These are phyloP conservation scores for Balaeniceps rex DNA, from an alignment of 2,113 vertebrate species.

Conservation along the genomic window DNA sequence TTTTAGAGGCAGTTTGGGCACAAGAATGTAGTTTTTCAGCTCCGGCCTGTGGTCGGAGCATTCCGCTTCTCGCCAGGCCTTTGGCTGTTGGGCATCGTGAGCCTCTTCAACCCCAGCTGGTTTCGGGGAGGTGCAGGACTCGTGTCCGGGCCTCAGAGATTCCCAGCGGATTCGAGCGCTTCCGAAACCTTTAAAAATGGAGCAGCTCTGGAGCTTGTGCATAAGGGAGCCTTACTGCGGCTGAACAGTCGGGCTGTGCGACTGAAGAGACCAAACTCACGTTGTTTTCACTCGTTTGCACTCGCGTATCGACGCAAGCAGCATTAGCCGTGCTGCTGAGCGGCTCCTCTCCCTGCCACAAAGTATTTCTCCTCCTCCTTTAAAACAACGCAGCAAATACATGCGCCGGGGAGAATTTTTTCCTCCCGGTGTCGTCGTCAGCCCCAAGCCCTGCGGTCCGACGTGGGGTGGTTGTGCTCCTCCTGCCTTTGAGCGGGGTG, in stretches of 20 bases:
- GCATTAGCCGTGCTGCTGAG: not conserved
- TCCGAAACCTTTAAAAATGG: not conserved
- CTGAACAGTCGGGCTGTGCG: not conserved
- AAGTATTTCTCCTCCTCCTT: not conserved
- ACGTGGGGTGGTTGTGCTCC: not conserved
- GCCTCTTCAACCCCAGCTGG: not conserved
- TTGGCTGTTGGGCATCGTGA: not conserved
- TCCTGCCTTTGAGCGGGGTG: not conserved
- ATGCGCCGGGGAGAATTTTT: no score
- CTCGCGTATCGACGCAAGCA: rapidly evolving
- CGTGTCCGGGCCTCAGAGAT: not conserved
- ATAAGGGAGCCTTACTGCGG: not conserved
- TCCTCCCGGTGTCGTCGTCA: no score
- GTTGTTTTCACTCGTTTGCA: not conserved
- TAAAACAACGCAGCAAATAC: not conserved
- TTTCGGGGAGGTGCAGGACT: no score
- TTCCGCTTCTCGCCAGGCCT: not conserved
- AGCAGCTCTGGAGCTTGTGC: no score
- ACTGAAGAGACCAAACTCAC: not conserved
- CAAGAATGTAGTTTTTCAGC: not conserved
- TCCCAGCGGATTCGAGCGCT: rapidly evolving
- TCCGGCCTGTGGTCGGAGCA: rapidly evolving
- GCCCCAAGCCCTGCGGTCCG: not conserved
- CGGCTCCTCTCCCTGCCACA: not conserved
- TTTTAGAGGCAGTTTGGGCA: not conserved